Percentiles rank a stretch among this genome's conserved stretches.
These are phyloP conservation scores for Andrena dorsata DNA, from an alignment of 2,888 invertebrate genomes.

Conservation along the genomic window DNA sequence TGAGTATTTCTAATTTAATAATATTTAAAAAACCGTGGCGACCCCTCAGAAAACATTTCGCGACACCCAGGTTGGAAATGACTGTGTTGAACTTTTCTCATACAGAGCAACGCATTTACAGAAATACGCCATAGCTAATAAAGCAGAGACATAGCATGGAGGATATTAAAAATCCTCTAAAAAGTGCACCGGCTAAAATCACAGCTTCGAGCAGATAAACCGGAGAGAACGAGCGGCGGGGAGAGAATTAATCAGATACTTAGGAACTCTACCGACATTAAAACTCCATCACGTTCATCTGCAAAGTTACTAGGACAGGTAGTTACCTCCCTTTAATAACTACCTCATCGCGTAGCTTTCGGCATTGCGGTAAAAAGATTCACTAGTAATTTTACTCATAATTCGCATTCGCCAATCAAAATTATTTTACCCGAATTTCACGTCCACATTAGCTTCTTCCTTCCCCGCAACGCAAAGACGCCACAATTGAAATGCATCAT, in stretches of 20 bases:
- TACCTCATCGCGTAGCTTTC: neutral
- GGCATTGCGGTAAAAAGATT: neutral
- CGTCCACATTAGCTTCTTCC: neutral
- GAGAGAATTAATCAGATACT: conserved; percentile 50
- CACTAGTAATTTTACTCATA: conserved; percentile 11
- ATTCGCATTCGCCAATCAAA: neutral
- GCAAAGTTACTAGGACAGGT: conserved; percentile 34
- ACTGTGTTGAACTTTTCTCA: too few species aligned
- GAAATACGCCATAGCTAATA: neutral
- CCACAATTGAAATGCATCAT: too few species aligned
- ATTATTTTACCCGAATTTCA: too few species aligned
- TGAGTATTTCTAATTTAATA: too few species aligned
- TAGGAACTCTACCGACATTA: conserved; percentile 49
- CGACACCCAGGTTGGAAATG: too few species aligned
- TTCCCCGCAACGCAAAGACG: neutral
- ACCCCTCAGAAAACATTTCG: too few species aligned
- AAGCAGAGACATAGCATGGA: neutral
- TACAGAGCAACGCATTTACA: neutral
- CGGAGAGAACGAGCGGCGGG: neutral
- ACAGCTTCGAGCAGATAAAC: conserved; percentile 15
- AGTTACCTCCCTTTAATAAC: conserved; percentile 37
- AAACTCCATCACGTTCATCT: conserved; percentile 39
- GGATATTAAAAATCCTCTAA: conserved; percentile 9
- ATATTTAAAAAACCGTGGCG: too few species aligned
- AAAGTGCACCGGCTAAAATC: neutral